Evolutionary conservation across 2,113 vertebrate genomes (phyloP).

Genomic region (Nycticebus coucang): DNA sequence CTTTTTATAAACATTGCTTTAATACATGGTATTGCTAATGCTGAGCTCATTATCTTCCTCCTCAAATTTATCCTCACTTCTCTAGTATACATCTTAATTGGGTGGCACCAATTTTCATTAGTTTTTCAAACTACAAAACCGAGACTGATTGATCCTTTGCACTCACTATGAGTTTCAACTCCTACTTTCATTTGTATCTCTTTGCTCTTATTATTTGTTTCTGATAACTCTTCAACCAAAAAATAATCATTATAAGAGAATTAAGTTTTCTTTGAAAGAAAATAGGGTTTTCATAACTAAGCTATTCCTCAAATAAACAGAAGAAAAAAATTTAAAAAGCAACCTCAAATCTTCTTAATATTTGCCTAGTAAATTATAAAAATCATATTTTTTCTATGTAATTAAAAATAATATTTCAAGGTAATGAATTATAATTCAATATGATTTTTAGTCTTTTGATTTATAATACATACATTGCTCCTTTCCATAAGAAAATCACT

Average conservation of each 20-base stretch:
- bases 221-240: background rate
- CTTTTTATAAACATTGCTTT: background rate
- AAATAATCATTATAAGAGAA: background rate
- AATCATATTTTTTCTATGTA: background rate
- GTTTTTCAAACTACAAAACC: background rate
- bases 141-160: background rate
- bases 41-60: background rate
- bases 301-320: background rate
- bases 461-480: background rate
- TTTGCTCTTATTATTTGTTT: background rate
- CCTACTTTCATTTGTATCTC: background rate
- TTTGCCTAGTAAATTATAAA: slow-evolving; percentile 11
- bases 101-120: background rate
- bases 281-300: background rate
- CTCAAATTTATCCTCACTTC: background rate
- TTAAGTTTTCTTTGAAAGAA: slow-evolving; percentile 18
- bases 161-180: background rate
- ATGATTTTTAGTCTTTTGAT: background rate
- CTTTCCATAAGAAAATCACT: background rate
- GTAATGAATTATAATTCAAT: background rate
- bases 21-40: background rate
- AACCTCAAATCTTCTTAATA: background rate
- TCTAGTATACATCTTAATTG: background rate
- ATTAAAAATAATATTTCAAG: slow-evolving; percentile 42
- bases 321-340: background rate